Evolutionary conservation across 2,888 invertebrate genomes (phyloP).

Genomic region (Mechanitis mazaeus): DNA sequence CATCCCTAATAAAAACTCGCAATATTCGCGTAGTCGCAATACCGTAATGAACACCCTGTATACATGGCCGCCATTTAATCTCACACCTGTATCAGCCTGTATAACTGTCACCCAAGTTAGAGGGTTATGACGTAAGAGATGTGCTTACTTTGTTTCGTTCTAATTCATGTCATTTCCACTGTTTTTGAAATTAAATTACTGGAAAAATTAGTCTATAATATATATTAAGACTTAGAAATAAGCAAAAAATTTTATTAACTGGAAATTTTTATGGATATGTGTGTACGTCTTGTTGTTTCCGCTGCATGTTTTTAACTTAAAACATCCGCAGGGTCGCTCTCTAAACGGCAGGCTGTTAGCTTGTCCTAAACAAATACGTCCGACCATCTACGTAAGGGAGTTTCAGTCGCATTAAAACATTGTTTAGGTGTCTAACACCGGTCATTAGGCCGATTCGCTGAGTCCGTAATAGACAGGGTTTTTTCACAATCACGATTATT

Average conservation of each 20-base stretch:
- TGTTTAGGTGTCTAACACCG: constrained; percentile 65
- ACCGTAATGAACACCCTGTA: constrained; percentile 75
- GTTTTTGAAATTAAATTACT: neutral
- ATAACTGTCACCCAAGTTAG: constrained; percentile 35
- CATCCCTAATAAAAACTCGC: constrained; percentile 69
- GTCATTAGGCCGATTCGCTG: constrained; percentile 65
- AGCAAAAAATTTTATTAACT: too few relatives aligned
- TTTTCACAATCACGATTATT: constrained; percentile 39
- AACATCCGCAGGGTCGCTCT: constrained; percentile 43
- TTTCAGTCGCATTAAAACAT: constrained; percentile 66
- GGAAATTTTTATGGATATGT: neutral
- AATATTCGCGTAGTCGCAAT: constrained; percentile 69
- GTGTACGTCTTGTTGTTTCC: constrained; percentile 4
- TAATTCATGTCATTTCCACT: too few relatives aligned
- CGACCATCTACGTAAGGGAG: constrained; percentile 65
- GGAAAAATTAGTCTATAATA: neutral
- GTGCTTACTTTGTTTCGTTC: too few relatives aligned
- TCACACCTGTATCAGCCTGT: constrained; percentile 73
- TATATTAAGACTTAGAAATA: too few relatives aligned
- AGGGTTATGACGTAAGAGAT: constrained; percentile 15
- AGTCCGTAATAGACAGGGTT: constrained; percentile 47
- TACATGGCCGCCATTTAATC: constrained; percentile 73
- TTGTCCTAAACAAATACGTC: constrained; percentile 73
- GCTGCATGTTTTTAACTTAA: constrained; percentile 20
- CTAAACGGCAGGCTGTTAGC: constrained; percentile 71